A percentile compares a stretch with the other conserved stretches of the same genome.
Conservation (phyloP, 2,113 vertebrate genomes). For the Mystacornis crossleyi region DNA sequence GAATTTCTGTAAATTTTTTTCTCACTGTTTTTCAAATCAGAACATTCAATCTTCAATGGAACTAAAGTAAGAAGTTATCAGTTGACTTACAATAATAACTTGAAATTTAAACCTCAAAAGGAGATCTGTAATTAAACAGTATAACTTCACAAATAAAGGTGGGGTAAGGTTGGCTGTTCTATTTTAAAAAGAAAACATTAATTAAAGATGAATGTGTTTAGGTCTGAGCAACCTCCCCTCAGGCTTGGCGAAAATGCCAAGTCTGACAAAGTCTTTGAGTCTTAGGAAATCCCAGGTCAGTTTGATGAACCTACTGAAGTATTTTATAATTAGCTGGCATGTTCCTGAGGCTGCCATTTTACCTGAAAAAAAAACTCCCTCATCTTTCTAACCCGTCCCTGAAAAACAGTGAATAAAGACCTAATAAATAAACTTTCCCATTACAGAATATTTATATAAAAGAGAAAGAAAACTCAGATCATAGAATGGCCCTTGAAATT, state of each 20-base stretch:
- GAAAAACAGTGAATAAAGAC: background rate
- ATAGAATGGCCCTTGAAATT: background rate
- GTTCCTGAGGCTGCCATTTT: constrained; percentile 30
- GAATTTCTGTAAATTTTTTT: background rate
- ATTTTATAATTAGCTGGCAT: constrained; percentile 50
- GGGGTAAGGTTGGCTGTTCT: background rate
- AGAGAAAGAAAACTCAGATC: background rate
- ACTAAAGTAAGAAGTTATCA: background rate
- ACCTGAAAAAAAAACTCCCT: constrained; percentile 14
- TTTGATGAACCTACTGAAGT: constrained; percentile 39
- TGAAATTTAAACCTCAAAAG: background rate
- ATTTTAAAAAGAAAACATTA: constrained; percentile 35
- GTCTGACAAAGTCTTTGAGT: constrained; percentile 11
- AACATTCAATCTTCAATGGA: background rate
- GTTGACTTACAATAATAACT: background rate
- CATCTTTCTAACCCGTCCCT: background rate
- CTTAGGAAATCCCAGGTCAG: constrained; percentile 23
- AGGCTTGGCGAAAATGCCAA: constrained; percentile 36
- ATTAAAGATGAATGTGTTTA: constrained; percentile 29
- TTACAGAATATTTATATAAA: background rate
- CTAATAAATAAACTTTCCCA: background rate
- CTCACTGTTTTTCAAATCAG: background rate
- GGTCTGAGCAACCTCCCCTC: background rate
- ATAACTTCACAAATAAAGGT: background rate
- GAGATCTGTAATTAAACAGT: background rate